Percentiles rank a stretch among this genome's conserved stretches.
These are phyloP conservation scores for Apodemia hepburni DNA, from an alignment of 2,888 invertebrate genomes.

Conservation along the genomic window DNA sequence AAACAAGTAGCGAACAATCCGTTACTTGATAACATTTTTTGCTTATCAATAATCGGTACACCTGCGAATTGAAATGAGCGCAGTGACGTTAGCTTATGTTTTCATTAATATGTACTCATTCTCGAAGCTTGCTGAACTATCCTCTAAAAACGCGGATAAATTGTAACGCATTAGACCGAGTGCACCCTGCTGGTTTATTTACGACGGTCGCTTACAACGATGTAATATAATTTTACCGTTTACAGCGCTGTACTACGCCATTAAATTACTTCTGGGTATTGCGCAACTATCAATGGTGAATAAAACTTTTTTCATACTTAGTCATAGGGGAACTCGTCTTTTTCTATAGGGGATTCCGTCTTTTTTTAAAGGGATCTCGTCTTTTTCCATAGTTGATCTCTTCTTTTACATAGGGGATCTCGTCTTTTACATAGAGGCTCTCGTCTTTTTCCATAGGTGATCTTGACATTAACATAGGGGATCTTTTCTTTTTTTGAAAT, in stretches of 20 bases:
- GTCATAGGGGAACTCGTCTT: too few species aligned
- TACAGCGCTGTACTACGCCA: neutral
- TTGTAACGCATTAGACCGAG: conserved; percentile 37
- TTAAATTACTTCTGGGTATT: neutral
- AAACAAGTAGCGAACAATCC: neutral
- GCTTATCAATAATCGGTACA: too few species aligned
- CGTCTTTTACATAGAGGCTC: too few species aligned
- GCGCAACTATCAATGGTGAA: neutral
- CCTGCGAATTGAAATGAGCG: neutral
- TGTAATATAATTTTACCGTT: conserved; percentile 18
- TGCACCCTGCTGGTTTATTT: conserved; percentile 32
- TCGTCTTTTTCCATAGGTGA: too few species aligned
- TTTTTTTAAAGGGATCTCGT: too few species aligned
- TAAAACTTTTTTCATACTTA: too few species aligned
- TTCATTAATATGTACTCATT: neutral
- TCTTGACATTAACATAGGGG: too few species aligned
- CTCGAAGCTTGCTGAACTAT: neutral
- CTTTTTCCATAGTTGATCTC: too few species aligned
- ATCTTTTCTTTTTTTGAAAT: too few species aligned
- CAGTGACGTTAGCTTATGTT: neutral
- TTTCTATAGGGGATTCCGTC: too few species aligned
- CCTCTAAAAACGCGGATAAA: conserved; percentile 49
- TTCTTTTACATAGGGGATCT: too few species aligned
- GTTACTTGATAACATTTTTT: neutral
- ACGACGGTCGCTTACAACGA: conserved; percentile 27